These are phyloP conservation scores for Candidula unifasciata DNA, from an alignment of 2,888 invertebrate genomes.

Conservation along the genomic window DNA sequence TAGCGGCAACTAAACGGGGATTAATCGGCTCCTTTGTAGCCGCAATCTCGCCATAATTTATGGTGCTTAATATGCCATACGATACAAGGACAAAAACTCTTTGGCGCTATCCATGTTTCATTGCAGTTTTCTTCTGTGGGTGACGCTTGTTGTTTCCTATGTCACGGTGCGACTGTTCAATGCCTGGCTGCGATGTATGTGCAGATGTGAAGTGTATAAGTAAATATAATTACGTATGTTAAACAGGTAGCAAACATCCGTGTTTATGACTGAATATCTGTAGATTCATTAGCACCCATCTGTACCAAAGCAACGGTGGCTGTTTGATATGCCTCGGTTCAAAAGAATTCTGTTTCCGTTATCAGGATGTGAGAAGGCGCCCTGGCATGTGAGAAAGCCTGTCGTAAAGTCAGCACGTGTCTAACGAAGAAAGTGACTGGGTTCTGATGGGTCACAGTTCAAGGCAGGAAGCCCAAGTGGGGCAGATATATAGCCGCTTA, in stretches of 20 bases:
- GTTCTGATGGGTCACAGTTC: not conserved
- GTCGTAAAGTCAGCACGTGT: conserved; percentile 25
- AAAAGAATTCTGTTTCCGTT: not conserved
- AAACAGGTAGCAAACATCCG: not conserved
- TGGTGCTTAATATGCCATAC: not conserved
- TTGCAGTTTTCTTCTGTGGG: no score
- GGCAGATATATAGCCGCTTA: conserved; percentile 24
- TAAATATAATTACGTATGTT: not conserved
- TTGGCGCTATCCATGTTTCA: no score
- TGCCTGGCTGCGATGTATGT: no score
- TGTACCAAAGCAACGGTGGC: not conserved
- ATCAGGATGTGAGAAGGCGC: not conserved
- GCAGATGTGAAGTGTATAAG: no score
- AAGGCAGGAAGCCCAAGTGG: not conserved
- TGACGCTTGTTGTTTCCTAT: no score
- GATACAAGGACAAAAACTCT: conserved; percentile 2
- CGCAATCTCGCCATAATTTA: conserved; percentile 16
- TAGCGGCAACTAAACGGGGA: conserved; percentile 17
- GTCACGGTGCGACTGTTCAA: no score
- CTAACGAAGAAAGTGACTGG: not conserved
- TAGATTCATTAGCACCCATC: not conserved
- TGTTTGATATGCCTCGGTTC: not conserved
- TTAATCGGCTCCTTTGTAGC: conserved; percentile 35
- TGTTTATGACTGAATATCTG: not conserved
- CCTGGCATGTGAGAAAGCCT: conserved; percentile 21